Evolutionary conservation across 2,797 vertebrate species (phyloP), one percentile per base, ranked within the genome.

Genomic region (Pangasius mekongensis): DNA sequence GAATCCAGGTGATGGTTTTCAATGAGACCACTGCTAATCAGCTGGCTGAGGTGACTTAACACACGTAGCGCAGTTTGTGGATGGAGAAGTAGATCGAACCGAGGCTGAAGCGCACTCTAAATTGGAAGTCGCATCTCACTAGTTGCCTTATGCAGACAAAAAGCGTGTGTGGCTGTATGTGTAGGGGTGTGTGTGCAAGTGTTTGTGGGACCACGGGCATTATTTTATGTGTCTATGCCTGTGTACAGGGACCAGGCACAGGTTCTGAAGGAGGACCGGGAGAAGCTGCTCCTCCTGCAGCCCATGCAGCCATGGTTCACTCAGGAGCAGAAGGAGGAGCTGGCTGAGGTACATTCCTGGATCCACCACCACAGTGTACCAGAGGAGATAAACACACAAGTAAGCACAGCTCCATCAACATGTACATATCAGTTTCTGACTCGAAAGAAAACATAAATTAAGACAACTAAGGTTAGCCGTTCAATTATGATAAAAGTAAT

Each of bases 251-350:
- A 95, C 91, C 95, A 94, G 92, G 95, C 93, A 30, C 94, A 95
- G 1, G 96, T 98, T 76, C 92, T 98, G 56, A 96, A 96, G 66
- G 96, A 97, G 88, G 98, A 98, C 93, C 92, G 95, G 84, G 96
- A 96, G 89, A 97, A 97, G 90, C 95, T 99, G 62, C 90, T 89
- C 1, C 92, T 94, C 30, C 94, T 98, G 94, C 94, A 92, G 56
- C 93, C 92, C 60, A 95, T 91, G 78, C 97, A 99, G 95, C 98
- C 98, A 0, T 95, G 94, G 94, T 97, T 98, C 93, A 97, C 92
- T 0, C 94, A 93, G 0, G 93, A 95, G 49, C 98, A 98, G 91
- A 96, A 93, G 92, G 90, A 96, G 90, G 98, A 98, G 94, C 96
- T 98, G 62, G 95, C 95, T 0, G 92, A 95, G 52, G 96, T 97